A percentile compares a stretch with the other conserved stretches of the same genome.
These are phyloP conservation scores for Amphimallon solstitiale DNA, from an alignment of 2,888 invertebrate genomes.

Conservation along the genomic window DNA sequence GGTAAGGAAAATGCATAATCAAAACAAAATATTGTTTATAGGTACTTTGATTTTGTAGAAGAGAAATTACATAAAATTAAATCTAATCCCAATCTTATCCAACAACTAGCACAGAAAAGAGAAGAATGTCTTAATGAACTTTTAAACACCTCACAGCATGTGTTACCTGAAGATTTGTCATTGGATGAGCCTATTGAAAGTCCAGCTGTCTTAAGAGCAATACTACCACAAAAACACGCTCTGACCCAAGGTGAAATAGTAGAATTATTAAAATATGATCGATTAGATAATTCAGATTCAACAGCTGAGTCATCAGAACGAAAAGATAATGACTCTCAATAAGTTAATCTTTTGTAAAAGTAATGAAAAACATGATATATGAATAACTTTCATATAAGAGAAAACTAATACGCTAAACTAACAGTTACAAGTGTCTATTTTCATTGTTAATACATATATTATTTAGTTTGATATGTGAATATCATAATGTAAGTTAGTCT, in stretches of 20 bases:
- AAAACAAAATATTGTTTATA: too few relatives aligned
- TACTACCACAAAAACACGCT: constrained; percentile 65
- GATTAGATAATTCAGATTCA: constrained; percentile 58
- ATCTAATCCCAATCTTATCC: constrained; percentile 63
- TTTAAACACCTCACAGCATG: constrained; percentile 52
- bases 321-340: constrained; percentile 43
- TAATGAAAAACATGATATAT: not conserved
- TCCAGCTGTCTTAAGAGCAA: constrained; percentile 61
- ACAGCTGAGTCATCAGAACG: constrained; percentile 21
- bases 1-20: too few relatives aligned
- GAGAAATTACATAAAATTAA: constrained; percentile 65
- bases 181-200: constrained; percentile 63
- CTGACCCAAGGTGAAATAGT: constrained; percentile 66
- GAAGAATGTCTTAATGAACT: constrained; percentile 66
- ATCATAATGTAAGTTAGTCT: too few relatives aligned
- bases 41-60: constrained; percentile 61
- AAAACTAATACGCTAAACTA: too few relatives aligned
- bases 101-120: constrained; percentile 64
- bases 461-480: too few relatives aligned
- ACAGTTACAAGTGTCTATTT: too few relatives aligned
- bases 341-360: not conserved
- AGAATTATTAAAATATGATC: constrained; percentile 67
- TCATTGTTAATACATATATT: too few relatives aligned
- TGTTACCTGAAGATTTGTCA: constrained; percentile 53
- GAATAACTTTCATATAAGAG: too few relatives aligned